A percentile compares a stretch with the other conserved stretches of the same genome.
phyloP scores from a whole-genome alignment of 2,797 vertebrate genomes.

The Enteromius fasciolatus region DNA sequence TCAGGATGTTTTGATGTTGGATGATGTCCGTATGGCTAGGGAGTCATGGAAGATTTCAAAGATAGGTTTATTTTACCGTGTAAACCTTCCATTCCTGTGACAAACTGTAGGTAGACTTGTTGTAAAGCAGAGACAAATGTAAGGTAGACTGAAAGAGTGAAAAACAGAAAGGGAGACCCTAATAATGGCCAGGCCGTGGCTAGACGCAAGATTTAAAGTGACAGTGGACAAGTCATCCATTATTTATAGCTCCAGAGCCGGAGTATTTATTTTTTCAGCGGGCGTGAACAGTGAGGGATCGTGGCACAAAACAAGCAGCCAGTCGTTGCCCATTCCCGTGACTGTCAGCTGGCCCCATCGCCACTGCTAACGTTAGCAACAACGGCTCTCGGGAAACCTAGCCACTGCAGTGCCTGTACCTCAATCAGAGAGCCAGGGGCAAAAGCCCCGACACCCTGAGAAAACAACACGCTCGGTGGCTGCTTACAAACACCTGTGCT shows the following conservation, averaged over 20 bases:
- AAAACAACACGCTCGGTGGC: slow-evolving; percentile 20
- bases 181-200: slow-evolving; percentile 77
- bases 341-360: slow-evolving; percentile 68
- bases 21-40: neutral
- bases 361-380: slow-evolving; percentile 37
- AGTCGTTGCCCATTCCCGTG: slow-evolving; percentile 76
- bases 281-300: slow-evolving; percentile 77
- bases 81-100: slow-evolving; percentile 64
- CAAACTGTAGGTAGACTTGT: slow-evolving; percentile 62
- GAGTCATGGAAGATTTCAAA: slow-evolving; percentile 36
- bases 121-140: slow-evolving; percentile 72
- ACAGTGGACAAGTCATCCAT: slow-evolving; percentile 85
- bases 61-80: slow-evolving; percentile 63
- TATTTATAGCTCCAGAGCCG: slow-evolving; percentile 80
- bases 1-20: slow-evolving; percentile 8
- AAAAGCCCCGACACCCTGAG: slow-evolving; percentile 43
- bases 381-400: neutral
- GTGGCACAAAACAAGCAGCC: slow-evolving; percentile 81
- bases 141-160: slow-evolving; percentile 68
- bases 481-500: slow-evolving; percentile 29
- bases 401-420: slow-evolving; percentile 19
- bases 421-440: slow-evolving; percentile 49
- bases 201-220: slow-evolving; percentile 82
- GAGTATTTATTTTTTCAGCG: slow-evolving; percentile 79
- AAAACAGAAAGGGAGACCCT: slow-evolving; percentile 71